These are phyloP conservation scores for Agrochola lota DNA, from an alignment of 2,888 invertebrate species.

Conservation along the genomic window DNA sequence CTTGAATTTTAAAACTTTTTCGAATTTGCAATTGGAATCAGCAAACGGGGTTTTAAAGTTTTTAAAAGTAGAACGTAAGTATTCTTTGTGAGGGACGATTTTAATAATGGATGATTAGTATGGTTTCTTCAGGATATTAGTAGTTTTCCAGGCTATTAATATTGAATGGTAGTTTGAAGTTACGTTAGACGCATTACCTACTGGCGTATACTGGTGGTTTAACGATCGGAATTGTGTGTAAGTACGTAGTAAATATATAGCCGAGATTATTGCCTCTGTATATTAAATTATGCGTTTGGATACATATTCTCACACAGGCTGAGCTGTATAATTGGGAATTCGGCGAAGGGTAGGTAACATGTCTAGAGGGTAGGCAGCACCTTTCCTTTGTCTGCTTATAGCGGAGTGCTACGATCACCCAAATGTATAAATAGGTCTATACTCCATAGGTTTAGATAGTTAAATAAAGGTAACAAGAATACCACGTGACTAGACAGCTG, in stretches of 20 bases:
- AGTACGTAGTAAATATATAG: constrained; percentile 20
- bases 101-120: constrained; percentile 38
- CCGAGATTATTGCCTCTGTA: constrained; percentile 4
- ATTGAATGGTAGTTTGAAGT: constrained; percentile 26
- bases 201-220: constrained; percentile 1
- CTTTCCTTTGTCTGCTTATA: too few relatives aligned
- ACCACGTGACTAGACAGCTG: too few relatives aligned
- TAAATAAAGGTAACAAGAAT: too few relatives aligned
- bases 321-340: constrained; percentile 3
- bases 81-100: constrained; percentile 17
- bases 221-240: constrained; percentile 14
- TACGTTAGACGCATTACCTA: constrained; percentile 1
- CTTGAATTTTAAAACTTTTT: constrained; percentile 44
- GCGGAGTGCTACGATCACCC: not conserved
- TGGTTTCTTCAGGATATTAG: not conserved
- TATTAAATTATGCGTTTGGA: constrained; percentile 28
- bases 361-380: not conserved
- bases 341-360: too few relatives aligned
- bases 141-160: constrained; percentile 21
- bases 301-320: constrained; percentile 2
- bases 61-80: constrained; percentile 35
- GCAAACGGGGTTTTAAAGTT: constrained; percentile 35
- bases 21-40: constrained; percentile 57
- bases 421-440: too few relatives aligned
- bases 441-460: too few relatives aligned